Percentiles rank a stretch among this genome's conserved stretches.
Conservation (phyloP, 2,888 invertebrate genomes). For the Drosophila yooni region DNA sequence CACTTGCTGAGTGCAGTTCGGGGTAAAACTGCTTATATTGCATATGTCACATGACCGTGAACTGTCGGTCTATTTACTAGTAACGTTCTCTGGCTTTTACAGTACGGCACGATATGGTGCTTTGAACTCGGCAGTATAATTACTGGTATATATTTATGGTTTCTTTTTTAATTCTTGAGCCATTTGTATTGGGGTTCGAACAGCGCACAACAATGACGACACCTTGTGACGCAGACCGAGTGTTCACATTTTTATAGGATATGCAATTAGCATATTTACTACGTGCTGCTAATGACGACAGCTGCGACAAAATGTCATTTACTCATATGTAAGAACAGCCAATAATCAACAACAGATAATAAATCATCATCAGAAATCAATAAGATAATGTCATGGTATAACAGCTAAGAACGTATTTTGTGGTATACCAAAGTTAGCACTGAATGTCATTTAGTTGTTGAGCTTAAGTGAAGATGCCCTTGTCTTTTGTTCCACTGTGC, state of each 20-base stretch:
- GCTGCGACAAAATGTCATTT: not conserved
- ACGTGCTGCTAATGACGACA: slow-evolving; percentile 36
- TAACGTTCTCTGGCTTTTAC: slow-evolving; percentile 1
- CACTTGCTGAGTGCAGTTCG: slow-evolving; percentile 49
- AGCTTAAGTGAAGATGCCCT: not conserved
- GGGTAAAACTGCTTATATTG: slow-evolving; percentile 36
- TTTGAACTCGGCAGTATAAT: slow-evolving; percentile 44
- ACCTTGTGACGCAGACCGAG: slow-evolving; percentile 17
- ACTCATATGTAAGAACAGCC: slow-evolving; percentile 26
- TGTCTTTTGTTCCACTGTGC: not conserved
- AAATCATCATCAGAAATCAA: slow-evolving; percentile 31
- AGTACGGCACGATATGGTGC: slow-evolving; percentile 15
- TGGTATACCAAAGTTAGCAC: not conserved
- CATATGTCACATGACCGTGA: slow-evolving; percentile 61
- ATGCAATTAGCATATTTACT: slow-evolving; percentile 5
- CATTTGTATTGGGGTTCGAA: not conserved
- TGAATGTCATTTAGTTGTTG: not conserved
- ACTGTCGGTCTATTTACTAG: slow-evolving; percentile 47
- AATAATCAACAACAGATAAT: slow-evolving; percentile 40
- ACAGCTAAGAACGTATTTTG: not conserved
- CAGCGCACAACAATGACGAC: slow-evolving; percentile 34
- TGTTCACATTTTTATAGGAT: slow-evolving; percentile 1
- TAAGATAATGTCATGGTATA: slow-evolving; percentile 10
- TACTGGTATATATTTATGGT: slow-evolving; percentile 14
- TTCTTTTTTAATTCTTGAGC: not conserved